Conservation (phyloP, 2,113 vertebrate genomes). For the Gobio gobio region DNA sequence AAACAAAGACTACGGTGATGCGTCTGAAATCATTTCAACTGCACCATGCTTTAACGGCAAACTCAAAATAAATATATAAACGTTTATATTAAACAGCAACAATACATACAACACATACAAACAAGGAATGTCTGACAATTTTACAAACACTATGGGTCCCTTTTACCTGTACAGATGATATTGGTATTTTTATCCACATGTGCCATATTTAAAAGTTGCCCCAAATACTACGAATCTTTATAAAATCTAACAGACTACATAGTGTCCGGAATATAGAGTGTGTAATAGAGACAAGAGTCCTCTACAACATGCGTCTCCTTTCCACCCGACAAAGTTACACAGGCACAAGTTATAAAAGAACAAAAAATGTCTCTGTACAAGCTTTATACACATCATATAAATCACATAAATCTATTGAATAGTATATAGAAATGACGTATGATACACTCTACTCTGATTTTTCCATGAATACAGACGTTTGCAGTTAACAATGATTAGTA, state of each 20-base stretch:
- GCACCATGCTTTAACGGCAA: slow-evolving; percentile 95
- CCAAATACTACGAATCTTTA: slow-evolving; percentile 96
- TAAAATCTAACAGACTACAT: slow-evolving; percentile 99
- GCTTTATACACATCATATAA: slow-evolving; percentile 85
- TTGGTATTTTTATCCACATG: slow-evolving; percentile 82
- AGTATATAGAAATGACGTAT: slow-evolving; percentile 76
- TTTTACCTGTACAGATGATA: slow-evolving; percentile 80
- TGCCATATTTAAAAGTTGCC: slow-evolving; percentile 90
- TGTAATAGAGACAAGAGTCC: slow-evolving; percentile 98
- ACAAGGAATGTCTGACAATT: slow-evolving; percentile 97
- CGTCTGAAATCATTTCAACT: slow-evolving; percentile 88
- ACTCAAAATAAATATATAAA: slow-evolving; percentile 99
- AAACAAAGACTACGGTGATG: slow-evolving; percentile 87
- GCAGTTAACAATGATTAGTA: slow-evolving; percentile 59
- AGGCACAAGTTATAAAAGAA: slow-evolving; percentile 92
- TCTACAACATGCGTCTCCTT: slow-evolving; percentile 89
- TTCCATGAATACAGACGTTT: slow-evolving; percentile 83
- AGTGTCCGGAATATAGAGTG: slow-evolving; percentile 99
- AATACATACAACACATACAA: slow-evolving; percentile 99
- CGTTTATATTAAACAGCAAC: slow-evolving; percentile 98
- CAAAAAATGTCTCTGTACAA: slow-evolving; percentile 83
- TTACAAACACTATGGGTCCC: slow-evolving; percentile 96
- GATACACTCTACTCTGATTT: slow-evolving; percentile 81
- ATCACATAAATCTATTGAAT: slow-evolving; percentile 81
- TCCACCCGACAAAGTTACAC: slow-evolving; percentile 87